Evolutionary conservation across 2,888 invertebrate genomes (phyloP), one percentile per base, ranked within the genome.

Genomic region (Saturnia pavonia): DNA sequence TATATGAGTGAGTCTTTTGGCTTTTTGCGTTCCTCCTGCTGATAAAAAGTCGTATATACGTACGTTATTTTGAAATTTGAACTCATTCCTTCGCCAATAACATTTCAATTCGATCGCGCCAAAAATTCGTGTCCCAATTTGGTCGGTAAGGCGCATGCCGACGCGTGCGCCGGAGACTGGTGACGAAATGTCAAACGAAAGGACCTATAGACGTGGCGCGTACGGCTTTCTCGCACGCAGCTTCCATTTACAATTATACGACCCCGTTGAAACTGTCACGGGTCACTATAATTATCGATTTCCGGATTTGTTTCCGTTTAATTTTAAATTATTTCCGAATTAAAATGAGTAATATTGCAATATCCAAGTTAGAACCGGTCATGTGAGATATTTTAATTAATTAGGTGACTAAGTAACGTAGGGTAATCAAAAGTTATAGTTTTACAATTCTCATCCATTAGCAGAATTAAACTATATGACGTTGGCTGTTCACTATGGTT

Each of bases 171-270:
- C 74, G 77, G 75, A 74, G 27, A 27, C 27, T 14, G 75, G 77
- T 78, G 80, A 81, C 81, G 79, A 87, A 86, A 85, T 87, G 81
- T 82, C 83, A 81, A 85, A 81, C 80, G 83, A 85, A 84, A 82
- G 80, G 79, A 76, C 71, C 73, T 75, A 74, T 73, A 72, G 67
- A 74, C 75, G 74, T 72, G 75, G 78, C 77, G 73, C 75, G 74
- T 75, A 73, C 68, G 40, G 57, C 72, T 71, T 69, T 90, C 90
- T 82, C 87, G 85, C 76, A 86, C 87, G 83, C 86, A 86, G 85
- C 85, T 84, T 84, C 86, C 85, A 88, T 88, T 87, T 80, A 82
- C 77, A 84, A 85, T 80, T 74, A 76, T 22, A 70, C 69, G 79
- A 69, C 76, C 79, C 69, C 74, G 75, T 54, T 63, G 19, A 63